Evolutionary conservation across 2,113 vertebrate species (phyloP), one percentile per base, ranked within the genome.

Genomic region (Hippocampus abdominalis): DNA sequence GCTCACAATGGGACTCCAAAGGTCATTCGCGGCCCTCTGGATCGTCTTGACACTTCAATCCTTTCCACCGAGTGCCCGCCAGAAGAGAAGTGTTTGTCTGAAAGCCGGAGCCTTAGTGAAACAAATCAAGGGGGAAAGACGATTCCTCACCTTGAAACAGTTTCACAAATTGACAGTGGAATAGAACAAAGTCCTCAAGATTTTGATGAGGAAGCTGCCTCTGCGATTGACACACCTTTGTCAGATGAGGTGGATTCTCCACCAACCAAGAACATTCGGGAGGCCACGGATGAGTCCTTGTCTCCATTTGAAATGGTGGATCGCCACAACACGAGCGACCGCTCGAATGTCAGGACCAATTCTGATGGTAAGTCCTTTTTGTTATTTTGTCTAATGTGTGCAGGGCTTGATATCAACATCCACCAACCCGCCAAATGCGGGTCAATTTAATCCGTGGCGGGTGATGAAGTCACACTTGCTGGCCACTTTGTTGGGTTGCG

Each of bases 281-380:
- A 79, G 42, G 27, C 40, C n/a, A 40, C 15, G 0, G 68, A 71
- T 21, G 51, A 81, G 15, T 53, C 29, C 0, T 63, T 66, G 21
- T 46, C 48, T 64, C 56, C 63, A 21, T 20, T 20, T 63, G 61
- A 60, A 72, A 80, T 71, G 21, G 3, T 29, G 10, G 23, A 62
- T 0, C 1, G 29, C 16, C 13, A 9, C 25, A 27, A 12, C 18
- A 27, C n/a, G 7, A 68, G 66, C 25, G 46, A 8, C 48, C 54
- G 42, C 51, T n/a, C 20, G 69, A 49, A 75, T 60, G n/a, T 54
- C 44, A 9, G 27, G 5, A 15, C 2, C 48, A 29, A 60, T 44
- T 53, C 40, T 44, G n/a, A 66, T 51, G 76, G 87, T 87, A 72
- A 86, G 85, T 61, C 66, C 25, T 44, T 64, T 20, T 4, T 12